Base-by-base conservation (phyloP, 2,888 invertebrate genomes). In the Andrena haemorrhoa region DNA sequence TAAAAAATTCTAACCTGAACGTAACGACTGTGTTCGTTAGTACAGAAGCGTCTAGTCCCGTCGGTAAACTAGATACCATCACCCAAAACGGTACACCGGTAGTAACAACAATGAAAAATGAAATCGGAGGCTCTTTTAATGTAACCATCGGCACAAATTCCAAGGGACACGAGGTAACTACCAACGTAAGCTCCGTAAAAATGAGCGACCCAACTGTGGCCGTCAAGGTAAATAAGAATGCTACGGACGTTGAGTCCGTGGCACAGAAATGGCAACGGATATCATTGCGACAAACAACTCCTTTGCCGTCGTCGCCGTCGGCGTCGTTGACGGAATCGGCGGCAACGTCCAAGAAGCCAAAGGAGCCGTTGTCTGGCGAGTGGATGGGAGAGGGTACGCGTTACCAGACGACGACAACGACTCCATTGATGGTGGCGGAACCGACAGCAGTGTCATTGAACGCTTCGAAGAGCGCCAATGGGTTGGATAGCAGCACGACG, bases 401-500 rank as follows among this genome's bases (percentile, higher is more conserved):
- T 8, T 23, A 12, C n/a, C 41, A 51, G 12, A 31, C 69, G n/a
- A 23, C 4, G 5, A 20, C 66, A 3, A 12, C 1, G 29, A 41
- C 12, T 41, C 12, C 41, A 16, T 1, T 0, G 41, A 41, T 16
- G 41, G 41, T 41, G 4, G 41, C 16, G 41, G 41, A 41, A 41
- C 41, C 41, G 33, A 76, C 85, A 16, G 88, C 77, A 12, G 80
- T 83, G 8, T 26, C 73, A 0, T 91, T 95, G 5, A 95, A 95
- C 84, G 95, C 95, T 70, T 96, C 94, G 0, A 93, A 93, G 31
- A 94, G 93, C 63, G 93, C 92, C 8, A 91, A 96, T 86, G 97
- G 97, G 0, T 94, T 98, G 31, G 98, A 98, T 92, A 97, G 96
- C 1, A 98, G 97, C 31, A 96, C 96, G 0, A 95, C 95, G 70